Conservation (phyloP, 2,113 vertebrate species). For the Cnemophilus loriae region DNA sequence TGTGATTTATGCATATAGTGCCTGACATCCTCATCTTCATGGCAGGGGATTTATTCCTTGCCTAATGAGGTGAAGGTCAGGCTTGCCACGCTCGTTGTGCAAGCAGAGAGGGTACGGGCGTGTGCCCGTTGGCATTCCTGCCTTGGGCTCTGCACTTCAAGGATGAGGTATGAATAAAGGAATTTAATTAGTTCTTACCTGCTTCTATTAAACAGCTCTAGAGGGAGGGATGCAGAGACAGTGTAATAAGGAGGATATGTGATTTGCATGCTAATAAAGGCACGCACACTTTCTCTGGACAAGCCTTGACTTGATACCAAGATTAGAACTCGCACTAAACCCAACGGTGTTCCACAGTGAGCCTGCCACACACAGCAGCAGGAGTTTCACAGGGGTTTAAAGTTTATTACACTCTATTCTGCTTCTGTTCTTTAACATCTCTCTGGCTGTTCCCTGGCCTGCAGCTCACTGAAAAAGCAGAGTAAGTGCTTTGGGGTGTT, state of each 20-base stretch:
- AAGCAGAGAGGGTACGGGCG: not conserved
- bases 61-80: constrained; percentile 25
- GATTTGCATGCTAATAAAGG: constrained; percentile 46
- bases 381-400: not conserved
- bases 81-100: not conserved
- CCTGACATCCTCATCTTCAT: constrained; percentile 16
- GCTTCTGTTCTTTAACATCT: not conserved
- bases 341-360: not conserved
- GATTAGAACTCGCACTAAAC: not conserved
- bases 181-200: constrained; percentile 56
- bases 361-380: not conserved
- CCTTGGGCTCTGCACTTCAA: not conserved
- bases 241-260: constrained; percentile 9
- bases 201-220: not conserved
- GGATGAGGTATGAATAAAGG: constrained; percentile 39
- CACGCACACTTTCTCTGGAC: not conserved
- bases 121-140: constrained; percentile 36
- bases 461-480: constrained; percentile 12
- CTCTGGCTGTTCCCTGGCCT: not conserved
- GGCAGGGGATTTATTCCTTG: constrained; percentile 29
- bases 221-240: constrained; percentile 21
- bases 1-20: not conserved
- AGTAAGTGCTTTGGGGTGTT: not conserved
- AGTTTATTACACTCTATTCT: not conserved
- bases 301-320: constrained; percentile 35